Evolutionary conservation across 2,797 vertebrate genomes (phyloP), one percentile per base, ranked within the genome.

Genomic region (Phyllotis vaccarum): DNA sequence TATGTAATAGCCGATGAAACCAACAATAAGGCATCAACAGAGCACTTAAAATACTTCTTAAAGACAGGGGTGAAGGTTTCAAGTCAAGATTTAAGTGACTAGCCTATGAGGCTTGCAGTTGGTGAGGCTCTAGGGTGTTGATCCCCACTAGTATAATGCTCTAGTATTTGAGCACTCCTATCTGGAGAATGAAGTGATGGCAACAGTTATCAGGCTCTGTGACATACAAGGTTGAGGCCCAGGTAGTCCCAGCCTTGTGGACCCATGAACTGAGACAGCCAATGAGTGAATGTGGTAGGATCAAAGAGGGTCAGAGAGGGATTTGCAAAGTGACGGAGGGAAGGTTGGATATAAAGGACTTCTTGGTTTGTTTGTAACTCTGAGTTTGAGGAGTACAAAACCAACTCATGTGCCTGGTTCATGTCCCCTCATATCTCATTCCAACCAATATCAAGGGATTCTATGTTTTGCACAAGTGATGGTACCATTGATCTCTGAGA

Each of bases 291-390:
- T 46, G 58, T 81, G 43, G 64, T 87, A 31, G 34, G 54, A 54
- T 22, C 29, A 10, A 74, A 14, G 19, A 29, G 22, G 31, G 43
- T 0, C 21, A 12, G 56, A 2, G 14, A 64, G 43, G 34, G 58
- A 4, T 3, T 3, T n/a, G 13, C 56, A 49, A 54, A 8, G 3
- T 12, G 70, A 54, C 1, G 49, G 46, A 54, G 49, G 37, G 10
- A 46, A 6, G 19, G 3, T 0, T 74, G 49, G 70, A 34, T 19
- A 0, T 46, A 12, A 40, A 66, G 58, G n/a, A n/a, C n/a, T 13
- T 1, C 46, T n/a, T 24, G 60, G 14, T 13, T 0, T 34, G 11
- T 0, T 8, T 9, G 17, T 9, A 9, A 27, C 21, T 3, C 6
- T 17, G 2, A 37, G 3, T 49, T 0, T 5, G 14, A 6, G 58